Evolutionary conservation across 2,888 invertebrate species (phyloP).

Genomic region (Dascillus cervinus): DNA sequence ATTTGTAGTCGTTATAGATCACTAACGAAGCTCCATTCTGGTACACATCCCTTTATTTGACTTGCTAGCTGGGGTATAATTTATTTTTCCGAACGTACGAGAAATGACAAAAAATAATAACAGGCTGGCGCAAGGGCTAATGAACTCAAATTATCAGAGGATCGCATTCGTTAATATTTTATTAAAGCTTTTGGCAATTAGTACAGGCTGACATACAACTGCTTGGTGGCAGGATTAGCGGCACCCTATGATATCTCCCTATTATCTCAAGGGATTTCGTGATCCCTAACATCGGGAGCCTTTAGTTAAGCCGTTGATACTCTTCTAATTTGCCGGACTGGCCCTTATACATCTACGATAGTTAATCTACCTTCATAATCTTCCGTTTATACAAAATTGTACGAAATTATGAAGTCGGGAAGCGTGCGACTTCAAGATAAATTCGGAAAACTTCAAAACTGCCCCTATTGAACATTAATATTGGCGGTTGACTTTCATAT

Average conservation of each 20-base stretch:
- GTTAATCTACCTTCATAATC: too few relatives aligned
- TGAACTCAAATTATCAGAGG: too few relatives aligned
- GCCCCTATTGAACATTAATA: too few relatives aligned
- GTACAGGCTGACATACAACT: conserved; percentile 29
- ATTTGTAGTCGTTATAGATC: conserved; percentile 16
- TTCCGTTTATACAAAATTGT: too few relatives aligned
- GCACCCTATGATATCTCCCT: conserved; percentile 28
- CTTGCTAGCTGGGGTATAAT: too few relatives aligned
- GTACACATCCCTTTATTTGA: neutral
- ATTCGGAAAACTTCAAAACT: too few relatives aligned
- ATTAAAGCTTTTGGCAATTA: conserved; percentile 26
- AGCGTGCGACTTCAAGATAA: too few relatives aligned
- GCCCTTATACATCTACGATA: too few relatives aligned
- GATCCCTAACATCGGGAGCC: conserved; percentile 29
- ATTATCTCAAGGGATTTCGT: conserved; percentile 25
- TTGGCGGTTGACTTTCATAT: too few relatives aligned
- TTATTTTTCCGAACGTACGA: conserved; percentile 6
- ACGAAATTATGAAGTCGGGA: too few relatives aligned
- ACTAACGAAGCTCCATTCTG: conserved; percentile 12
- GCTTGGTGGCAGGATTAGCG: conserved; percentile 29
- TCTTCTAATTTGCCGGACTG: conserved; percentile 38
- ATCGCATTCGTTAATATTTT: too few relatives aligned
- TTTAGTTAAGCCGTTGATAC: conserved; percentile 36
- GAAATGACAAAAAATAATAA: conserved; percentile 1
- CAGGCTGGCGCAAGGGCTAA: too few relatives aligned